Conservation (phyloP, 2,888 invertebrate species). For the Anagyrus pseudococci region DNA sequence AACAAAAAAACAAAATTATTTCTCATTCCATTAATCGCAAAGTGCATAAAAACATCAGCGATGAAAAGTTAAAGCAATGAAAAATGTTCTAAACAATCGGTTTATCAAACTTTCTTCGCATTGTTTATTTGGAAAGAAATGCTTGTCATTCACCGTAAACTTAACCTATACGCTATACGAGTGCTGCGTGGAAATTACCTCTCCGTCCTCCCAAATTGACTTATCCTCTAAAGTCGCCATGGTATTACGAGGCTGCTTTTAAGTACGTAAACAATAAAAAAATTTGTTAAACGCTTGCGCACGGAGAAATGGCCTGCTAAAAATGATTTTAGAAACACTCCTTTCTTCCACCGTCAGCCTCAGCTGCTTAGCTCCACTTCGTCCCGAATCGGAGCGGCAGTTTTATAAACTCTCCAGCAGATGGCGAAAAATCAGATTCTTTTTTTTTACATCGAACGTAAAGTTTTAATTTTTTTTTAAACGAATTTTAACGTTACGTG, state of each 20-base stretch:
- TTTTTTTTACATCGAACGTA: background rate
- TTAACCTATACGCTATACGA: slow-evolving; percentile 42
- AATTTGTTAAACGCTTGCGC: background rate
- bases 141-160: slow-evolving; percentile 49
- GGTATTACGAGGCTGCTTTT: background rate
- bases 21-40: too few species aligned
- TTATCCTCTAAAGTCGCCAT: slow-evolving; percentile 59
- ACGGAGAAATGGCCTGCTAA: background rate
- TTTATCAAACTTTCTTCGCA: background rate
- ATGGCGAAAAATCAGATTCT: slow-evolving; percentile 12
- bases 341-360: too few species aligned
- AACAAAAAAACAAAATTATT: background rate
- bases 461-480: background rate
- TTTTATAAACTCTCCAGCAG: slow-evolving; percentile 10
- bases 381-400: background rate
- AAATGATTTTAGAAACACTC: background rate
- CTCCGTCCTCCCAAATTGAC: slow-evolving; percentile 61
- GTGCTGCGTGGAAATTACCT: slow-evolving; percentile 48
- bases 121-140: slow-evolving; percentile 40
- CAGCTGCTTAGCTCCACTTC: too few species aligned
- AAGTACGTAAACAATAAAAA: background rate
- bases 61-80: too few species aligned
- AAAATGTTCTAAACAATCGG: too few species aligned
- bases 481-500: background rate
- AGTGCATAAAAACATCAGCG: too few species aligned